Base-by-base conservation (phyloP, 2,797 vertebrate genomes). In the Erpetoichthys calabaricus region DNA sequence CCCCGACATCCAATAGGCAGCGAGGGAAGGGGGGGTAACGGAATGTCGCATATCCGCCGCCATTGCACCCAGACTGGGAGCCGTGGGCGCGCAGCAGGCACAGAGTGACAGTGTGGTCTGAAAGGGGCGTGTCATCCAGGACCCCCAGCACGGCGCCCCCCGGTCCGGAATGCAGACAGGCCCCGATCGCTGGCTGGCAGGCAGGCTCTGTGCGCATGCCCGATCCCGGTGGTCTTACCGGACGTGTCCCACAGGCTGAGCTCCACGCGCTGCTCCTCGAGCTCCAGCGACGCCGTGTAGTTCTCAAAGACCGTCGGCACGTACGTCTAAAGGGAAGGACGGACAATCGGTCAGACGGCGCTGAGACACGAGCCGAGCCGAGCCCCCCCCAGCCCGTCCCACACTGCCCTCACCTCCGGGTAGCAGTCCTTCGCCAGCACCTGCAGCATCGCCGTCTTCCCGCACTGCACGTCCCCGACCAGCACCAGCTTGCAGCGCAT, bases 201-300 rank as follows among this genome's bases (percentile, higher is more conserved):
- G 25, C 25, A 25, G 25, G 25, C 25, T 25, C 25, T 25, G 25
- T 25, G 25, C 25, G 25, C 25, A 25, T 25, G 25, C 25, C 25
- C 25, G 25, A 25, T 25, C 25, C 25, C 25, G 50, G 50, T 51
- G 25, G 25, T 59, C 86, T 86, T 75, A 94, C 94, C 94, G 70
- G 94, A 97, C 57, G 92, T 97, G 73, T 96, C 92, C 94, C 92
- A 96, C 8, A 96, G 85, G 67, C 94, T 97, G 61, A 97, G 90
- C 80, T 95, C 94, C 57, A 94, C 89, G 43, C 91, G 86, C 71
- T 94, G 92, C 25, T 90, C 94, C 56, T 97, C 94, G 1, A 89
- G 82, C 70, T 92, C 85, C 83, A 96, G 72, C 64, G 89, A 91
- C 64, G 92, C 87, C 1, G 92, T 95, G 80, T 97, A 97, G 79